These are phyloP conservation scores for Odocoileus virginianus DNA, from an alignment of 2,113 vertebrate species.

Conservation along the genomic window DNA sequence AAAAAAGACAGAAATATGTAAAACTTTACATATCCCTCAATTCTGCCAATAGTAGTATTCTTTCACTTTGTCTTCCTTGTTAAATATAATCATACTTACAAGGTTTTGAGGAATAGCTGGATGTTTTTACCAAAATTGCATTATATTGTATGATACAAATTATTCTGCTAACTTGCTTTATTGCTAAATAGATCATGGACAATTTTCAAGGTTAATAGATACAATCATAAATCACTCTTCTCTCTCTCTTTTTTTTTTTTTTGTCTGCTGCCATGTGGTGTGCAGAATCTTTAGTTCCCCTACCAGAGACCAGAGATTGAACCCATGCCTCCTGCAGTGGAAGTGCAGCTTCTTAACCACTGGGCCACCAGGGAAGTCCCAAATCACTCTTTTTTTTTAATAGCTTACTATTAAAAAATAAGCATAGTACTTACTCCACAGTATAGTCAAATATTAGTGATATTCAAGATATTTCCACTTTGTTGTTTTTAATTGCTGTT, in stretches of 20 bases:
- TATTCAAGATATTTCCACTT: not conserved
- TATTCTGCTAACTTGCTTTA: not conserved
- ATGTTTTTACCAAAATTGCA: not conserved
- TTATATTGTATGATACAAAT: not conserved
- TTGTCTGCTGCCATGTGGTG: fast-evolving
- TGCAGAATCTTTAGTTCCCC: not conserved
- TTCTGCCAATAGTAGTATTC: not conserved
- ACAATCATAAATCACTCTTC: not conserved
- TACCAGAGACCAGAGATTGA: not conserved
- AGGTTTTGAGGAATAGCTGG: not conserved
- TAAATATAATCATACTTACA: not conserved
- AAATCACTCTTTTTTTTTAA: not conserved
- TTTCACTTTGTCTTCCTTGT: not conserved
- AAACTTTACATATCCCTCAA: not conserved
- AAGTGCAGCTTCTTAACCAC: not conserved
- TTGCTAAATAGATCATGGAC: not conserved
- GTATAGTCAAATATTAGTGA: not conserved
- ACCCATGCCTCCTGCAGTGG: not conserved
- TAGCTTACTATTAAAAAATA: not conserved
- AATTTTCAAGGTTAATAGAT: not conserved
- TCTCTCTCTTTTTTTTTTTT: not conserved
- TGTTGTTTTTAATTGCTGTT: not conserved
- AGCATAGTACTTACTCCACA: not conserved
- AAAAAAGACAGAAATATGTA: not conserved
- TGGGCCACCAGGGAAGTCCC: not conserved